These are phyloP conservation scores for Polypedilum vanderplanki DNA, from an alignment of 1,140 invertebrate genomes.

Conservation along the genomic window DNA sequence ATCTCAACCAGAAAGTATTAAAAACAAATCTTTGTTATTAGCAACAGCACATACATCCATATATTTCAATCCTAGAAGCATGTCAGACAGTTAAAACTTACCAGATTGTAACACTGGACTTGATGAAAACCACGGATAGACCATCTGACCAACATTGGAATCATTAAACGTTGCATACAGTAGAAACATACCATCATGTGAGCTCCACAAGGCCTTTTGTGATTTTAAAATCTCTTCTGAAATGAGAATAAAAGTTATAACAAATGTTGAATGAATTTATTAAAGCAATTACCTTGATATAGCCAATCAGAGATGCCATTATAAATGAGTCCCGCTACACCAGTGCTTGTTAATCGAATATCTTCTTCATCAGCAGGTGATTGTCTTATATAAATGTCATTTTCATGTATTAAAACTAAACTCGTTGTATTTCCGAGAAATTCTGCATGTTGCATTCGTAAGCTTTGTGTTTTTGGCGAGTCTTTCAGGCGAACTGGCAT, in stretches of 20 bases:
- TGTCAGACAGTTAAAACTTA: neutral
- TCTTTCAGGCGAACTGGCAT: slow-evolving; percentile 65
- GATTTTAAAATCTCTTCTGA: slow-evolving; percentile 68
- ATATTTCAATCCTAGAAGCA: too few relatives aligned
- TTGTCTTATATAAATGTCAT: slow-evolving; percentile 77
- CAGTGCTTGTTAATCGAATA: slow-evolving; percentile 64
- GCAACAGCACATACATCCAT: too few relatives aligned
- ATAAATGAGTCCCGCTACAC: slow-evolving; percentile 66
- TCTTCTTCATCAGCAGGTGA: slow-evolving; percentile 58
- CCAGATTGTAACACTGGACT: slow-evolving; percentile 48
- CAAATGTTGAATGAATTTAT: slow-evolving; percentile 23
- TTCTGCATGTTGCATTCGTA: slow-evolving; percentile 65
- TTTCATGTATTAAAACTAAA: slow-evolving; percentile 66
- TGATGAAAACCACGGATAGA: slow-evolving; percentile 66
- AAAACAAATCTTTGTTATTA: too few relatives aligned
- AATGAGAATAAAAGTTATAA: slow-evolving; percentile 34
- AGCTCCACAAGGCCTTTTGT: slow-evolving; percentile 76
- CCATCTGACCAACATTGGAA: slow-evolving; percentile 63
- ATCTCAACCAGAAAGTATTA: too few relatives aligned
- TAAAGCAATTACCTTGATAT: slow-evolving; percentile 65
- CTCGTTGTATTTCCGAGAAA: slow-evolving; percentile 68
- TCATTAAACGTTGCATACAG: slow-evolving; percentile 86
- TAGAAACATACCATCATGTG: slow-evolving; percentile 68
- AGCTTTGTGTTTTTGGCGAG: slow-evolving; percentile 58
- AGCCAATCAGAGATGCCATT: slow-evolving; percentile 92